Base-by-base conservation (phyloP, 1,140 invertebrate genomes). In the Triops cancriformis region DNA sequence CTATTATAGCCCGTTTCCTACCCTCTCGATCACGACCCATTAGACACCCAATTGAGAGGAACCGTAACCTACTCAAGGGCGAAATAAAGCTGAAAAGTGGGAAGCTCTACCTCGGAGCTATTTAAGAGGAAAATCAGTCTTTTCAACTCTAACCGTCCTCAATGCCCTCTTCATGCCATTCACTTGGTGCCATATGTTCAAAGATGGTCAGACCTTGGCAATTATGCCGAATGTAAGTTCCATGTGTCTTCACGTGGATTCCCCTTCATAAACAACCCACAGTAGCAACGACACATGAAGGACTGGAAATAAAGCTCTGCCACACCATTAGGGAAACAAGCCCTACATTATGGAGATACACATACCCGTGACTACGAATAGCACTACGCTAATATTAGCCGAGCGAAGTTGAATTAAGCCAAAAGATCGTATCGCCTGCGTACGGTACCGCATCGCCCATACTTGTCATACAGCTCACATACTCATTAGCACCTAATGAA, bases 1-100 rank as follows among this genome's bases (percentile, higher is more conserved):
- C n/a, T 64, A 64, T 64, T n/a, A 23, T 64, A 23, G 51, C 51
- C 51, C 51, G 14, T 23, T 64, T 64, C 18, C 51, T n/a, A 64
- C 51, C 51, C 51, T 23, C 23, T 64, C 18, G 51, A 64, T 64
- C n/a, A 64, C 51, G 51, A 64, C 51, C 51, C 51, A 64, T 64
- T 64, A 64, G 51, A 64, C 23, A 64, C 51, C 51, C 51, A 64
- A 64, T 64, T 64, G 51, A 64, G 51, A 64, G 51, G 51, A 64
- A 64, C 51, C 14, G 51, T 64, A 64, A 64, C 51, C 51, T 64
- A 64, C 51, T 64, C 51, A 64, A 23, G 51, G 51, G 51, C 51
- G 51, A 64, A 64, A 64, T 64, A 64, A n/a, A 64, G 51, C 51
- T 23, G 18, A 23, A 64, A 64, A 64, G 51, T 64, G 51, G 23